Evolutionary conservation across 2,113 vertebrate genomes (phyloP).

Genomic region (Actenoides hombroni): DNA sequence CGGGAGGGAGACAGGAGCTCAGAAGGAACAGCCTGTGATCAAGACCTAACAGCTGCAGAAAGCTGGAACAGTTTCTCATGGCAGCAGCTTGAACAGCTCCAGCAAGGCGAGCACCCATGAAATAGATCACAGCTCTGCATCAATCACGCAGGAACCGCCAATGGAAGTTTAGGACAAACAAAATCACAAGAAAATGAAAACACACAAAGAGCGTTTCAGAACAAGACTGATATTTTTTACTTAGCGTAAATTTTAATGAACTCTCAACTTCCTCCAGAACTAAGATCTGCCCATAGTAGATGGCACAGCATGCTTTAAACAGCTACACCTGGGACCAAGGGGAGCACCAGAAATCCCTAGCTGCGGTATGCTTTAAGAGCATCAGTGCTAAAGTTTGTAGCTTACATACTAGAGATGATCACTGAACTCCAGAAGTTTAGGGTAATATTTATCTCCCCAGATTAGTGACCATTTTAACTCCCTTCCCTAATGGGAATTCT

Average conservation of each 20-base stretch:
- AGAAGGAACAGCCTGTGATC: background rate
- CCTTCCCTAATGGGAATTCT: background rate
- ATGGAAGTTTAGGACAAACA: background rate
- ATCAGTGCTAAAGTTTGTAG: background rate
- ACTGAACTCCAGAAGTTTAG: background rate
- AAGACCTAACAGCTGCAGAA: background rate
- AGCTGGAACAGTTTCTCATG: background rate
- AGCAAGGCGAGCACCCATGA: background rate
- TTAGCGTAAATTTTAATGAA: background rate
- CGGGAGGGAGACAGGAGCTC: background rate
- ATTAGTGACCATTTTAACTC: background rate
- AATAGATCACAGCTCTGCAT: background rate
- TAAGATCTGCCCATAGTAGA: background rate
- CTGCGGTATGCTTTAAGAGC: background rate
- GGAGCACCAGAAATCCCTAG: background rate
- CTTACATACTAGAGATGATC: background rate
- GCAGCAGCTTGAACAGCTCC: background rate
- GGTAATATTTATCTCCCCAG: background rate
- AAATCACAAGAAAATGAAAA: background rate
- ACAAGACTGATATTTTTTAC: background rate
- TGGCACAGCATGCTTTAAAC: background rate
- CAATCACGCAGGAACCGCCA: background rate
- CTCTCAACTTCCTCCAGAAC: background rate
- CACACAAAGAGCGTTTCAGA: background rate
- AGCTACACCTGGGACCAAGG: background rate